Evolutionary conservation across 2,113 vertebrate species (phyloP).

Genomic region (Leptobrachium leishanense): DNA sequence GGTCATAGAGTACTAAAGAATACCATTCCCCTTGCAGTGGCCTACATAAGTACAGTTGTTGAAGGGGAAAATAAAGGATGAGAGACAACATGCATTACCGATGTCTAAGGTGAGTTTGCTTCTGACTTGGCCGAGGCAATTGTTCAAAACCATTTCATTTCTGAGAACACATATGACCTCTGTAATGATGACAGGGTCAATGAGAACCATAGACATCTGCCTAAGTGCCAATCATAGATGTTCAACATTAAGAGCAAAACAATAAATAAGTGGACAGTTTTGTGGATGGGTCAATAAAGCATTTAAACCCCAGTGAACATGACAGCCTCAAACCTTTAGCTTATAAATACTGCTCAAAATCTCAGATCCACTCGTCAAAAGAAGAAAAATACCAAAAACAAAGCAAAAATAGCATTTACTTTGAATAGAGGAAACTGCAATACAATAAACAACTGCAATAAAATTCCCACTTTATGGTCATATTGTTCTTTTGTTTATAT

Average conservation of each 20-base stretch:
- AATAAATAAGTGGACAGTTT: constrained; percentile 43
- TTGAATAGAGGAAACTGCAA: background rate
- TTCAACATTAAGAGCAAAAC: constrained; percentile 46
- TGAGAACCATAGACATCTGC: constrained; percentile 49
- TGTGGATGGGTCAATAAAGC: constrained; percentile 46
- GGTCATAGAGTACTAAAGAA: constrained; percentile 48
- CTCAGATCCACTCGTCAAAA: background rate
- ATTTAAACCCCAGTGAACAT: constrained; percentile 33
- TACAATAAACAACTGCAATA: too few species aligned
- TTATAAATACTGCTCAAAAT: constrained; percentile 22
- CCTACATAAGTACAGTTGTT: constrained; percentile 48
- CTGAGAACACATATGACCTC: constrained; percentile 45
- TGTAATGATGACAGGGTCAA: constrained; percentile 50
- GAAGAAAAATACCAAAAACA: background rate
- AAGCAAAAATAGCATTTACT: background rate
- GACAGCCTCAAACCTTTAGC: constrained; percentile 30
- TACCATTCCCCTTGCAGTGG: constrained; percentile 35
- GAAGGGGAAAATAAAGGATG: constrained; percentile 49
- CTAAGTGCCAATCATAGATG: constrained; percentile 50
- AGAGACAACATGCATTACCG: constrained; percentile 42
- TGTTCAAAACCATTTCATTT: constrained; percentile 49
- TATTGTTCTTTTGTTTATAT: too few species aligned
- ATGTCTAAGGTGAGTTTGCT: constrained; percentile 48
- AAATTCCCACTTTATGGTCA: too few species aligned
- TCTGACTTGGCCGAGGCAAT: constrained; percentile 42